Evolutionary conservation across 2,888 invertebrate species (phyloP).

Genomic region (Muschampia plurimacula): DNA sequence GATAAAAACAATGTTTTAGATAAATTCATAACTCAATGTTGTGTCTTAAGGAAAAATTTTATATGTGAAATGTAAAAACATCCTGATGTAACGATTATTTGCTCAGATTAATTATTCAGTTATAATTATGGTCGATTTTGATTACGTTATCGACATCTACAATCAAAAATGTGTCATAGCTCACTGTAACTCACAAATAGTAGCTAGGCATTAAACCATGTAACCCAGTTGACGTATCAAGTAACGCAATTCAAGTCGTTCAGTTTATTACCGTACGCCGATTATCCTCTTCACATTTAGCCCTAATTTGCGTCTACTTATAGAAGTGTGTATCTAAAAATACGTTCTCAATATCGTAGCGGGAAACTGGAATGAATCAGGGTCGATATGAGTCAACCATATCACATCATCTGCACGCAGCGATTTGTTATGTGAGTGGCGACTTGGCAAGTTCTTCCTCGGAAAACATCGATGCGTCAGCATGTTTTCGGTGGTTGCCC

Average conservation of each 20-base stretch:
- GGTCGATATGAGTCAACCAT: constrained; percentile 67
- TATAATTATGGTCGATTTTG: not conserved
- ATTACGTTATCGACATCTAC: not conserved
- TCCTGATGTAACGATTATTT: no score
- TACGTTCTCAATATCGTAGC: not conserved
- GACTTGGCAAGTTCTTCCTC: constrained; percentile 56
- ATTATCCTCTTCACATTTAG: constrained; percentile 15
- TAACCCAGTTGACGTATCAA: constrained; percentile 11
- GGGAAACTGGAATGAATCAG: constrained; percentile 9
- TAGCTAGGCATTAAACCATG: not conserved
- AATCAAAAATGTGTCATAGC: not conserved
- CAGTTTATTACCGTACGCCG: constrained; percentile 12
- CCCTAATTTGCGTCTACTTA: constrained; percentile 13
- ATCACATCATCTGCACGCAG: constrained; percentile 65
- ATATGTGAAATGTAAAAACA: no score
- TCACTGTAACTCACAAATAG: not conserved
- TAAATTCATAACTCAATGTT: no score
- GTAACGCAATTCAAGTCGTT: constrained; percentile 9
- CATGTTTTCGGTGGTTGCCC: constrained; percentile 61
- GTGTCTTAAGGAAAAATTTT: no score
- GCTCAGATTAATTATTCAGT: no score
- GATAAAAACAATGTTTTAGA: no score
- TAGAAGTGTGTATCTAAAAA: constrained; percentile 6
- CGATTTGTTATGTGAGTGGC: constrained; percentile 55
- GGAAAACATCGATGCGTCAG: constrained; percentile 73